Base-by-base conservation (phyloP, 2,797 vertebrate genomes). In the Melanotaenia trifasciata region DNA sequence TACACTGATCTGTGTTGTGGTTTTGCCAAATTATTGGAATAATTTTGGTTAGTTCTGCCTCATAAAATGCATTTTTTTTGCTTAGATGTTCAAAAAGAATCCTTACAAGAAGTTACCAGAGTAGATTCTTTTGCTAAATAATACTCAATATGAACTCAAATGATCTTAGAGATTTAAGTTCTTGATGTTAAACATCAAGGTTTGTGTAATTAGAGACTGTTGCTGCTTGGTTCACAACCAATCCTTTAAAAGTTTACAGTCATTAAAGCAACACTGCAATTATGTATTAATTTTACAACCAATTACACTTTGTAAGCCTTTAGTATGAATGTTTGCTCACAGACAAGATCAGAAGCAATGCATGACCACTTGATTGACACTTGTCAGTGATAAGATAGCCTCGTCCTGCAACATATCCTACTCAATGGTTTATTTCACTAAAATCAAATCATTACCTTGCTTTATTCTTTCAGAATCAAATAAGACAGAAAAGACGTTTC, bases 111-210 rank as follows among this genome's bases (percentile, higher is more conserved):
- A 67, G 24, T 43, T 50, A 38, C 90, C 81, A 72, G 79, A 92
- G 75, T 79, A 86, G 70, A 40, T 40, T 13, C 86, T 92, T 93
- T 91, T 92, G 83, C 81, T 89, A 91, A 91, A 91, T 92, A 78
- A 26, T 13, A 56, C 66, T 85, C 63, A 58, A 92, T 84, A 84
- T 84, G 88, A 89, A 45, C 84, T 92, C 80, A 81, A 89, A 74
- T 81, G 87, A 93, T 80, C 69, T 40, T 40, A 13, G 12, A 40
- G 38, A 3, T 14, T 13, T 40, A 13, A 14, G 26, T 2, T 60
- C 36, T 33, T 32, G 22, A 13, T 36, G 33, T 12, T 18, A 9
- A 50, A 18, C 53, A 30, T 59, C 4, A n/a, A 59, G 6, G 33
- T 36, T 4, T 54, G 20, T 60, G 32, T 28, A 63, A 22, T 53